phyloP scores from a whole-genome alignment of 2,888 invertebrate species.

The Macrosiphum euphorbiae region DNA sequence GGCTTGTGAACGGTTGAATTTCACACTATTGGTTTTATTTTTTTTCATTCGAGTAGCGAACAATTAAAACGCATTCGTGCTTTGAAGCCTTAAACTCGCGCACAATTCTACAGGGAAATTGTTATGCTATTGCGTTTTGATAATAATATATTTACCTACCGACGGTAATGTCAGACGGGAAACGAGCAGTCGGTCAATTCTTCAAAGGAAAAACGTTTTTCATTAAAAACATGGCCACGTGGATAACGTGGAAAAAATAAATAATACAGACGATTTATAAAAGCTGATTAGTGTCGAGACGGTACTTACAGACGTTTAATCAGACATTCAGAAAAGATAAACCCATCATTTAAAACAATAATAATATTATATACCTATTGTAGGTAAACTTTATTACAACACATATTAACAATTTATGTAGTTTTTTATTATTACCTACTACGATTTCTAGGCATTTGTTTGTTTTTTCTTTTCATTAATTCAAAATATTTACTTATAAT shows the following conservation, averaged over 20 bases:
- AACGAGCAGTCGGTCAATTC: background rate
- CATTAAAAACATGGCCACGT: background rate
- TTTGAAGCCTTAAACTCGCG: background rate
- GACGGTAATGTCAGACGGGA: background rate
- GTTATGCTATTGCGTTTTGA: background rate
- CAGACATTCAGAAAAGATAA: background rate
- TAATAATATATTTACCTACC: background rate
- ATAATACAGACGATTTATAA: background rate
- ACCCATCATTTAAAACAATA: background rate
- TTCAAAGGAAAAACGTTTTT: background rate
- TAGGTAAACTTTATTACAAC: too few species aligned
- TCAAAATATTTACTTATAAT: too few species aligned
- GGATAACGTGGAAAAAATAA: background rate
- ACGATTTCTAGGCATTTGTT: too few species aligned
- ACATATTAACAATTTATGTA: too few species aligned
- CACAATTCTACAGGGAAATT: background rate
- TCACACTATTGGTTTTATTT: background rate
- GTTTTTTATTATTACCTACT: too few species aligned
- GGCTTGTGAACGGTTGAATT: background rate
- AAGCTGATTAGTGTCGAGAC: background rate
- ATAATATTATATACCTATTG: background rate
- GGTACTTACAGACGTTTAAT: background rate
- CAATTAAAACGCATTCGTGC: slow-evolving; percentile 24
- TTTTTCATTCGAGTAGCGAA: background rate
- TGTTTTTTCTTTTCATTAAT: too few species aligned